A percentile compares a stretch with the other conserved stretches of the same genome.
Conservation (phyloP, 2,113 vertebrate genomes). For the Gadus chalcogrammus region DNA sequence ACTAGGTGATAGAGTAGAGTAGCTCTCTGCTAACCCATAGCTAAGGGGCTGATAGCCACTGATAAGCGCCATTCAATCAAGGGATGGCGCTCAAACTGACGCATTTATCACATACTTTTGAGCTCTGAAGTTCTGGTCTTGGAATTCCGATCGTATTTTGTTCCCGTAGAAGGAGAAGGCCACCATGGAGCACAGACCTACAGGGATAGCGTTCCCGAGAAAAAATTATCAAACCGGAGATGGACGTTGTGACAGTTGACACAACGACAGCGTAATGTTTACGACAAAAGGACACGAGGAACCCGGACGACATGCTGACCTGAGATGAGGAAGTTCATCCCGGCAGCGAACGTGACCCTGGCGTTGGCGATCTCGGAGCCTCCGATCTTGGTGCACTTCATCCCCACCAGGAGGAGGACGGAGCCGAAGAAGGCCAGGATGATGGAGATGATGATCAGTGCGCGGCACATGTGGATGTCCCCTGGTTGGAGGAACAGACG, state of each 20-base stretch:
- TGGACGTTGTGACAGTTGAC: background rate
- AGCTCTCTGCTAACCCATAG: background rate
- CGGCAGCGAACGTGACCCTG: conserved; percentile 87
- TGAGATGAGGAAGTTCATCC: conserved; percentile 85
- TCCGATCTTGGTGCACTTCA: conserved; percentile 95
- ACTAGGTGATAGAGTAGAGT: no score
- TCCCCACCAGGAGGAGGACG: conserved; percentile 86
- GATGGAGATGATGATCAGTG: conserved; percentile 87
- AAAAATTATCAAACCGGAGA: background rate
- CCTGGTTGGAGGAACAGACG: conserved; percentile 67
- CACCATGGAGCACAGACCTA: conserved; percentile 85
- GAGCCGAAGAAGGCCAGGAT: conserved; percentile 86
- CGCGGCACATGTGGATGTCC: conserved; percentile 92
- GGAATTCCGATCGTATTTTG: conserved; percentile 86
- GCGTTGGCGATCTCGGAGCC: conserved; percentile 86
- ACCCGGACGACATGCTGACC: conserved; percentile 65
- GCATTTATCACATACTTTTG: conserved; percentile 82
- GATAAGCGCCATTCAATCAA: no score
- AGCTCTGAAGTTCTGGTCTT: conserved; percentile 79
- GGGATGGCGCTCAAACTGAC: no score
- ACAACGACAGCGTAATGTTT: background rate
- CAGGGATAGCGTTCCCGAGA: conserved; percentile 31
- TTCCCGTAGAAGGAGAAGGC: conserved; percentile 90
- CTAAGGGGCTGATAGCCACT: background rate
- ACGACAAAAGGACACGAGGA: background rate